Percentiles rank a stretch among this genome's conserved stretches.
Conservation (phyloP, 2,113 vertebrate genomes). For the Cromileptes altivelis region DNA sequence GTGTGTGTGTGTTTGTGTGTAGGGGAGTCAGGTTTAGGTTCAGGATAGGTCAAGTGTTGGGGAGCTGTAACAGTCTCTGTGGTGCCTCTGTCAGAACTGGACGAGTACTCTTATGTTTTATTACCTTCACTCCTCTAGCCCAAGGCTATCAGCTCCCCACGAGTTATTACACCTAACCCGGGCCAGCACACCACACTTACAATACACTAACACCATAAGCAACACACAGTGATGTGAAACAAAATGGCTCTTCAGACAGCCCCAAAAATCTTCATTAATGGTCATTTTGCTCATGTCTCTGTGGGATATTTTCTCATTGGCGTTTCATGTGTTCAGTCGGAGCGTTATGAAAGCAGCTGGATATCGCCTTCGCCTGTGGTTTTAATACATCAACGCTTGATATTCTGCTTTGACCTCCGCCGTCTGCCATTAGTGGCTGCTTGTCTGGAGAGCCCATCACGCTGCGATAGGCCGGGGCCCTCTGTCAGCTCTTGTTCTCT, state of each 20-base stretch:
- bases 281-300: slow-evolving; percentile 4
- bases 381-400: slow-evolving; percentile 50
- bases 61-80: slow-evolving; percentile 30
- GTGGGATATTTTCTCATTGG: slow-evolving; percentile 51
- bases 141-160: slow-evolving; percentile 38
- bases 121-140: slow-evolving; percentile 37
- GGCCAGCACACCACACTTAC: background rate
- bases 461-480: slow-evolving; percentile 37
- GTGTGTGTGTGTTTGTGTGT: slow-evolving; percentile 1
- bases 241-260: background rate
- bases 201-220: background rate
- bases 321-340: background rate
- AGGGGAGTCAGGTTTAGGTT: slow-evolving; percentile 23
- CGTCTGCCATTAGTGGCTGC: slow-evolving; percentile 47
- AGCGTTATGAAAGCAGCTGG: slow-evolving; percentile 40
- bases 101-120: slow-evolving; percentile 46
- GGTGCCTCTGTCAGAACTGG: slow-evolving; percentile 38
- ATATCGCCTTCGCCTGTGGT: slow-evolving; percentile 13
- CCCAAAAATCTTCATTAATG: slow-evolving; percentile 13
- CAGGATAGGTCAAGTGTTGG: slow-evolving; percentile 37
- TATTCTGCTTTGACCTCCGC: slow-evolving; percentile 60
- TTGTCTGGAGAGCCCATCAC: slow-evolving; percentile 59
- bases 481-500: slow-evolving; percentile 57
- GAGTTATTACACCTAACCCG: slow-evolving; percentile 42
- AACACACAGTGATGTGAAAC: slow-evolving; percentile 13